Conservation (phyloP, 64 coral and sea anemone species). For the Porites australiensis region DNA sequence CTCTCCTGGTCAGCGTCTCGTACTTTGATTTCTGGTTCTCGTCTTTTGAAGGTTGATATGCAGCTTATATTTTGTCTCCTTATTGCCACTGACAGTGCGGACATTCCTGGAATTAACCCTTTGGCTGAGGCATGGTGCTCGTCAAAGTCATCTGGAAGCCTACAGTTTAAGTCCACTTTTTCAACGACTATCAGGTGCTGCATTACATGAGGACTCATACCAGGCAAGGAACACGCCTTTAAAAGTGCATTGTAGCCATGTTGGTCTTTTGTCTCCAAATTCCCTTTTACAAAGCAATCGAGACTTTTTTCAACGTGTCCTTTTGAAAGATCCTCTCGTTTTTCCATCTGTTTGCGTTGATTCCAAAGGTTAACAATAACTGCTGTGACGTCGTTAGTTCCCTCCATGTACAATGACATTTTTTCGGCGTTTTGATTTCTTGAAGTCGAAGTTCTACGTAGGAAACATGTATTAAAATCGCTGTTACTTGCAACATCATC, state of each 20-base stretch:
- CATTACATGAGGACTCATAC: slow-evolving; percentile 41
- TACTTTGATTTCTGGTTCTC: neutral
- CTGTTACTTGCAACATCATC: neutral
- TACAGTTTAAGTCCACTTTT: slow-evolving; percentile 73
- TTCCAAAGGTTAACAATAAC: slow-evolving; percentile 66
- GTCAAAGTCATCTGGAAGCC: neutral
- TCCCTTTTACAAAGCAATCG: neutral
- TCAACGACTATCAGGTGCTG: slow-evolving; percentile 32
- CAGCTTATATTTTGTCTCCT: slow-evolving; percentile 12
- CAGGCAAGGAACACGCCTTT: slow-evolving; percentile 66
- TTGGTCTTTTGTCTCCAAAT: slow-evolving; percentile 28
- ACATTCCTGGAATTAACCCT: slow-evolving; percentile 42
- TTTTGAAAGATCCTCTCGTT: slow-evolving; percentile 6
- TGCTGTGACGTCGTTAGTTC: slow-evolving; percentile 69
- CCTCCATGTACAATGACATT: neutral
- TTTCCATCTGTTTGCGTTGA: neutral
- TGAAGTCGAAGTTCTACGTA: neutral
- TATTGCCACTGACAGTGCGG: slow-evolving; percentile 51
- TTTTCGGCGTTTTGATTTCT: neutral
- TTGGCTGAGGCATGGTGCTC: neutral
- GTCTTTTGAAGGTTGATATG: slow-evolving; percentile 14
- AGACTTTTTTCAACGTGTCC: slow-evolving; percentile 28
- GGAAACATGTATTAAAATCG: neutral
- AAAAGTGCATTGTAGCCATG: slow-evolving; percentile 72
- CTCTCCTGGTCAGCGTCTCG: slow-evolving; percentile 33